Conservation (phyloP, 2,797 vertebrate species). For the Melanogrammus aeglefinus region DNA sequence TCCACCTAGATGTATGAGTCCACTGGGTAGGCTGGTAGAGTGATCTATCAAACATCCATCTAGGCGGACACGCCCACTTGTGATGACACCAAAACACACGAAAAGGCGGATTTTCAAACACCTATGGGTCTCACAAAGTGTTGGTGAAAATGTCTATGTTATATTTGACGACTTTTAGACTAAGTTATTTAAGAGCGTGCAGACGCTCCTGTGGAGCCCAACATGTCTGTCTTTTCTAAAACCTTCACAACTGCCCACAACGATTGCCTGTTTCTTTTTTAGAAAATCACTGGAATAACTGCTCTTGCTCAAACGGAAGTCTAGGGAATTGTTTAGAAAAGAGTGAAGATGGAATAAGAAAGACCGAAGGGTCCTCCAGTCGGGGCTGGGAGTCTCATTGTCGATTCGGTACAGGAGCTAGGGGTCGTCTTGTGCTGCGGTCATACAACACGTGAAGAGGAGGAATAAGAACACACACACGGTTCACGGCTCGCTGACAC, state of each 20-base stretch:
- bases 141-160: too few species aligned
- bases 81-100: too few species aligned
- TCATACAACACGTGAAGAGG: conserved; percentile 52
- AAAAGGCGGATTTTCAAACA: too few species aligned
- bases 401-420: conserved; percentile 70
- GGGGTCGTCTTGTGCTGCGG: conserved; percentile 65
- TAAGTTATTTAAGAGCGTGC: too few species aligned
- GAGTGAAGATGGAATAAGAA: background rate
- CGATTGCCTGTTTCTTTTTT: too few species aligned
- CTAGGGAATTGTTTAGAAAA: background rate
- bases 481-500: background rate
- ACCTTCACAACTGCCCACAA: background rate
- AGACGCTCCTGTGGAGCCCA: background rate
- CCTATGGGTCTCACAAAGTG: too few species aligned
- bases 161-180: too few species aligned
- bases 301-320: too few species aligned
- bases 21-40: too few species aligned
- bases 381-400: conserved; percentile 58
- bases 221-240: background rate
- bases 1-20: too few species aligned
- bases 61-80: too few species aligned
- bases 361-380: background rate
- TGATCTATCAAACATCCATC: too few species aligned
- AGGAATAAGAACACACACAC: background rate
- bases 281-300: background rate